Conservation (phyloP, 2,797 vertebrate species). For the Gastrophryne carolinensis region DNA sequence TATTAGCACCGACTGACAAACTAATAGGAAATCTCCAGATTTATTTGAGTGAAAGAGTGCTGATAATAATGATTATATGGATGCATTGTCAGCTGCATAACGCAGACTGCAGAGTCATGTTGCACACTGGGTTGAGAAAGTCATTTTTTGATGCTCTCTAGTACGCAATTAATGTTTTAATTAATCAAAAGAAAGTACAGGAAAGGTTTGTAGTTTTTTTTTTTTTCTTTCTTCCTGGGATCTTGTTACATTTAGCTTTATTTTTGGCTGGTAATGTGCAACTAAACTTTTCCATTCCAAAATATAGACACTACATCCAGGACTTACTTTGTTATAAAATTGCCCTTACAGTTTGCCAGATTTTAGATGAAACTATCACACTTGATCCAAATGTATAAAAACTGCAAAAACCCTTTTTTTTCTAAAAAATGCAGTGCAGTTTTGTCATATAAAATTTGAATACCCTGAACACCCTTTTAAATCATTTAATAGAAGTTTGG, state of each 20-base stretch:
- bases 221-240: background rate
- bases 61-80: background rate
- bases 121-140: no score
- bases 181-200: background rate
- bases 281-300: background rate
- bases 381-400: background rate
- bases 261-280: background rate
- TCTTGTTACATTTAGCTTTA: background rate
- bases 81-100: background rate
- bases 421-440: no score
- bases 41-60: slow-evolving; percentile 22
- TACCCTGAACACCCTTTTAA: no score
- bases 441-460: no score
- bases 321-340: background rate
- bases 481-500: no score
- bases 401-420: background rate
- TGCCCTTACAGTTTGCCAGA: background rate
- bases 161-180: background rate
- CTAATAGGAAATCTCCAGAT: slow-evolving; percentile 13
- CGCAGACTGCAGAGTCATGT: background rate
- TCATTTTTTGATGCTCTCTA: background rate
- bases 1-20: background rate
- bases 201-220: background rate
- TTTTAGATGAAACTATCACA: background rate
- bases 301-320: background rate